A percentile compares a stretch with the other conserved stretches of the same genome.
These are phyloP conservation scores for Strongylocentrotus purpuratus DNA, from an alignment of 35 echinoderm and acorn worm species.

Conservation along the genomic window DNA sequence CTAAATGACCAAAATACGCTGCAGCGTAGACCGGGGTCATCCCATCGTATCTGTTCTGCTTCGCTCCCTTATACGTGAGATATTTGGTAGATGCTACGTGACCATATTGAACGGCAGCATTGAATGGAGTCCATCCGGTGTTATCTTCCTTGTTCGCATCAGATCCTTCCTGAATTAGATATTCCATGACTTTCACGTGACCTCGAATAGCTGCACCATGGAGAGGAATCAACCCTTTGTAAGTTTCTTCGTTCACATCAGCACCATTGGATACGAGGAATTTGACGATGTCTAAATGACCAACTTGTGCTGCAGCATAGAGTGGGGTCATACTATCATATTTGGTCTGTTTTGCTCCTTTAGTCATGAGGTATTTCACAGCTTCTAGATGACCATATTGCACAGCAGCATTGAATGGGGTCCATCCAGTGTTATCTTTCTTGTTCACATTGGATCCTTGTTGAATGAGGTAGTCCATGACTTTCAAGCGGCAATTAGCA, in stretches of 20 bases:
- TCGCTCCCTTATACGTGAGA: too few relatives aligned
- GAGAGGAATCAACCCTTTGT: too few relatives aligned
- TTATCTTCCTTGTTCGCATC: too few relatives aligned
- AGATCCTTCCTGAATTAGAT: too few relatives aligned
- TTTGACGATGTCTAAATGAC: neutral
- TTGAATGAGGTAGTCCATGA: neutral
- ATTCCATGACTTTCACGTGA: too few relatives aligned
- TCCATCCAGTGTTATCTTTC: neutral
- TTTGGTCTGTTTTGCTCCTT: neutral
- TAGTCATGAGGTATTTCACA: neutral
- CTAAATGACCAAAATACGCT: too few relatives aligned
- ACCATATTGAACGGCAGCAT: too few relatives aligned
- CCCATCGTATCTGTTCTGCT: too few relatives aligned
- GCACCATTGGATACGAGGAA: neutral
- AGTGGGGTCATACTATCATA: neutral
- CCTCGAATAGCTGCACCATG: too few relatives aligned
- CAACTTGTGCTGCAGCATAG: neutral
- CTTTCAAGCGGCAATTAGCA: rapidly evolving
- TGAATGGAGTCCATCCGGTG: too few relatives aligned
- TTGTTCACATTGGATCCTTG: neutral
- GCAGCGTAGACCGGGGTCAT: too few relatives aligned
- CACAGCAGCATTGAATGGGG: neutral
- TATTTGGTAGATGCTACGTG: too few relatives aligned
- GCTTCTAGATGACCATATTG: neutral
- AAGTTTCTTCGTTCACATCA: neutral